Conservation (phyloP, 2,888 invertebrate species). For the Drosophila planitibia region DNA sequence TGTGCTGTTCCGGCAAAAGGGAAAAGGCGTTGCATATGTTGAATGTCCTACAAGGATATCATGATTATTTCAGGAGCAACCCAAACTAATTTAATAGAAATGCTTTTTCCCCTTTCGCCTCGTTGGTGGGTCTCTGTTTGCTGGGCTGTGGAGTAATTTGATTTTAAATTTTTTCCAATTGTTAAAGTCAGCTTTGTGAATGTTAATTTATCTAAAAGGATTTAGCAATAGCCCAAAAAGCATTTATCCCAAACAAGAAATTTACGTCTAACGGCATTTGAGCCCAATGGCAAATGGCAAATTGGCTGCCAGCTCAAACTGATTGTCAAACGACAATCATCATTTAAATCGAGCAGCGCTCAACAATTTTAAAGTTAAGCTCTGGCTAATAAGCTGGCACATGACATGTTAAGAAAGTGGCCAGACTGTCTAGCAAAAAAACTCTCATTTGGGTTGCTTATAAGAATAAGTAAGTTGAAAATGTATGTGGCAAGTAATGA, state of each 20-base stretch:
- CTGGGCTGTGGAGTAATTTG: slow-evolving; percentile 30
- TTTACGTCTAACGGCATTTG: neutral
- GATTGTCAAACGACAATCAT: neutral
- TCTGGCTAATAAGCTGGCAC: neutral
- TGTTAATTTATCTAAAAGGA: slow-evolving; percentile 54
- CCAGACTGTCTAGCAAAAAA: neutral
- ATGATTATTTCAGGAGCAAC: slow-evolving; percentile 24
- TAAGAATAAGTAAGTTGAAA: neutral
- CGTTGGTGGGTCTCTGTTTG: neutral
- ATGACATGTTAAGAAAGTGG: neutral
- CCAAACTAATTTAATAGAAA: slow-evolving; percentile 47
- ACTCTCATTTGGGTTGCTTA: neutral
- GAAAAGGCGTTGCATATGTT: slow-evolving; percentile 45
- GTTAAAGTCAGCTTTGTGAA: slow-evolving; percentile 22
- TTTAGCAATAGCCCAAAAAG: slow-evolving; percentile 1
- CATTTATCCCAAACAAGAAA: slow-evolving; percentile 5
- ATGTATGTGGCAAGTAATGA: neutral
- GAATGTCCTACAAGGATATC: slow-evolving; percentile 33
- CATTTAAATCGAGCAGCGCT: neutral
- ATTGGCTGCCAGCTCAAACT: neutral
- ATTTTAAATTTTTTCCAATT: slow-evolving; percentile 27
- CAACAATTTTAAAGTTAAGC: neutral
- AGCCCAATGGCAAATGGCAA: neutral
- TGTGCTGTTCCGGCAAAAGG: neutral
- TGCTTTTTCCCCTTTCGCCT: neutral